Conservation (phyloP, 1,140 invertebrate species). For the Papilio dardanus region DNA sequence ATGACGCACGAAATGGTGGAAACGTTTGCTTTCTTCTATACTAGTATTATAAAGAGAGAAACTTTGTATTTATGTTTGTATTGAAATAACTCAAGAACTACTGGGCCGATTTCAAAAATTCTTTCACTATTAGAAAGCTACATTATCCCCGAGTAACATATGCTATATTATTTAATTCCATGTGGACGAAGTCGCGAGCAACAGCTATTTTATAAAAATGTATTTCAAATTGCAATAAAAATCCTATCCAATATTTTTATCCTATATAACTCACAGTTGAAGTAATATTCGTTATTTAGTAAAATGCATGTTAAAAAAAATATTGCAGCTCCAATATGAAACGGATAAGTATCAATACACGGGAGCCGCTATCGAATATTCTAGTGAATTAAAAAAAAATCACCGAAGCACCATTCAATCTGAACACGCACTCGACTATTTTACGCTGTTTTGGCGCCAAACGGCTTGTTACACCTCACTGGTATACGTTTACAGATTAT, state of each 20-base stretch:
- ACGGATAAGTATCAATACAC: constrained; percentile 6
- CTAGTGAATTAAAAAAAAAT: neutral
- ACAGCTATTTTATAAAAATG: too few relatives aligned
- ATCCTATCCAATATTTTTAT: neutral
- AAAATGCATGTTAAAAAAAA: neutral
- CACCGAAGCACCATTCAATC: neutral
- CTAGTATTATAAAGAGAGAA: neutral
- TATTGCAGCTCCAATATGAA: neutral
- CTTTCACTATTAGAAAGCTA: too few relatives aligned
- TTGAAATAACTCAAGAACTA: too few relatives aligned
- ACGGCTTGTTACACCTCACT: constrained; percentile 10
- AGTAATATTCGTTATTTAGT: neutral
- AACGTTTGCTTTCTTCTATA: neutral
- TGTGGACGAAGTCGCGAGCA: too few relatives aligned
- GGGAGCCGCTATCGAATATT: constrained; percentile 14
- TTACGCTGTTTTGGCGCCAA: constrained; percentile 20
- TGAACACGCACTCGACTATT: constrained; percentile 5
- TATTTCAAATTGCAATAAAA: neutral
- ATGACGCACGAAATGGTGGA: neutral
- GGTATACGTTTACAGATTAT: constrained; percentile 5
- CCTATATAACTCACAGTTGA: neutral
- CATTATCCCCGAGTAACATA: too few relatives aligned
- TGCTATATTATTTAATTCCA: too few relatives aligned
- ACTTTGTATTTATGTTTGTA: too few relatives aligned
- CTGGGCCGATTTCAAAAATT: too few relatives aligned